Evolutionary conservation across 2,888 invertebrate species (phyloP), one percentile per base, ranked within the genome.

Genomic region (Neria commutata): DNA sequence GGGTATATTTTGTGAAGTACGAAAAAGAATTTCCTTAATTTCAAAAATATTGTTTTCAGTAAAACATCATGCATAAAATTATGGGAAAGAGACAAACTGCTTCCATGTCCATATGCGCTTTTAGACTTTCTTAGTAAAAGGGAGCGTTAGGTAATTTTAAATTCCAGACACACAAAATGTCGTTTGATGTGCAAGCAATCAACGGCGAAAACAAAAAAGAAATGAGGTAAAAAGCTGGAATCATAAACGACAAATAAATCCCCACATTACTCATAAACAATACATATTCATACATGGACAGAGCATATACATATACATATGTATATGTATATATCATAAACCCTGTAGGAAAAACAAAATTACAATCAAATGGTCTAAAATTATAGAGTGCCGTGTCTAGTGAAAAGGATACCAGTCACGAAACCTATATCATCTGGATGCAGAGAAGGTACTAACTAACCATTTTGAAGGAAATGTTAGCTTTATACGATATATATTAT

Each of bases 221-320:
- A 42, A 42, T 5, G 19, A 37, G 4, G n/a, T n/a, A 37, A 37
- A 14, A 37, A 29, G 29, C 29, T 8, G 6, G 11, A 29, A 14
- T 37, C n/a, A 42, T 42, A 42, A 42, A 42, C 21, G 21, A 42
- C 19, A 19, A 19, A 42, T 19, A 42, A 42, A 42, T 6, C 37
- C 37, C 29, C 29, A 11, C 11, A 29, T 29, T 29, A 29, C 29
- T 11, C 42, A 21, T 33, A 45, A 24, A 26, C 16, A 45, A 42
- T 10, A 8, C 14, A 48, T 21, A 24, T 48, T 2, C 23, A 48
- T 3, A 24, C 24, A 48, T 11, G 14, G 6, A 48, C 11, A 10
- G 4, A 45, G n/a, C 33, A 54, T 54, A 33, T 54, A 26, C 8
- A 29, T 26, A 54, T 46, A 45, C 42, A 42, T 40, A 19, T 42